Conservation (phyloP, 2,888 invertebrate species). For the Philereme vetulata region DNA sequence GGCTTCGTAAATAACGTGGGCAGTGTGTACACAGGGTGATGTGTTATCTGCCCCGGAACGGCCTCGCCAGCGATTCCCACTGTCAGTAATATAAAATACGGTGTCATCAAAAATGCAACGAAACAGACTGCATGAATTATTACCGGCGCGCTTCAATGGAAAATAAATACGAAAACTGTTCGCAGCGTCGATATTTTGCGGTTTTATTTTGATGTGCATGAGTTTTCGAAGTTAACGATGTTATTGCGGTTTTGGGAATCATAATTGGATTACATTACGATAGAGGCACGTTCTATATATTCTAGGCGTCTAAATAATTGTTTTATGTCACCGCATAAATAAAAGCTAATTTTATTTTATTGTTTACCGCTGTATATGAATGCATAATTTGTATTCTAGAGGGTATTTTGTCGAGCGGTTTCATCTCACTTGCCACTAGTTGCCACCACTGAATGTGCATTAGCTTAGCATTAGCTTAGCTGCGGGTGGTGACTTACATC, state of each 20-base stretch:
- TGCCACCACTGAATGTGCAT: no score
- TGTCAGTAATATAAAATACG: slow-evolving; percentile 57
- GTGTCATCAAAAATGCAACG: slow-evolving; percentile 62
- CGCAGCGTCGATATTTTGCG: slow-evolving; percentile 33
- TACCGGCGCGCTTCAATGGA: slow-evolving; percentile 45
- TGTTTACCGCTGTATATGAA: no score
- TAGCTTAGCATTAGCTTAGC: no score
- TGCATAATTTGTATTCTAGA: no score
- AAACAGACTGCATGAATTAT: slow-evolving; percentile 58
- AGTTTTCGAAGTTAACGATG: slow-evolving; percentile 14
- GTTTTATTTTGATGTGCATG: slow-evolving; percentile 24
- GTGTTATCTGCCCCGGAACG: slow-evolving; percentile 49
- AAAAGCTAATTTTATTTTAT: no score
- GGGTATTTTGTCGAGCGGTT: no score
- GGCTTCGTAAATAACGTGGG: slow-evolving; percentile 44
- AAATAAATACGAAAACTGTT: slow-evolving; percentile 49
- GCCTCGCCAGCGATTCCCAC: slow-evolving; percentile 45
- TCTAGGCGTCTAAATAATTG: no score
- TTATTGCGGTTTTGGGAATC: slow-evolving; percentile 16
- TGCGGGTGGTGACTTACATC: no score
- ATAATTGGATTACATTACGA: slow-evolving; percentile 3
- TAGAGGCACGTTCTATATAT: no score
- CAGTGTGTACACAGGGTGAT: slow-evolving; percentile 34
- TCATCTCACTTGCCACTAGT: no score
- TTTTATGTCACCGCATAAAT: no score